Evolutionary conservation across 2,888 invertebrate species (phyloP).

Genomic region (Pyrgus malvae): DNA sequence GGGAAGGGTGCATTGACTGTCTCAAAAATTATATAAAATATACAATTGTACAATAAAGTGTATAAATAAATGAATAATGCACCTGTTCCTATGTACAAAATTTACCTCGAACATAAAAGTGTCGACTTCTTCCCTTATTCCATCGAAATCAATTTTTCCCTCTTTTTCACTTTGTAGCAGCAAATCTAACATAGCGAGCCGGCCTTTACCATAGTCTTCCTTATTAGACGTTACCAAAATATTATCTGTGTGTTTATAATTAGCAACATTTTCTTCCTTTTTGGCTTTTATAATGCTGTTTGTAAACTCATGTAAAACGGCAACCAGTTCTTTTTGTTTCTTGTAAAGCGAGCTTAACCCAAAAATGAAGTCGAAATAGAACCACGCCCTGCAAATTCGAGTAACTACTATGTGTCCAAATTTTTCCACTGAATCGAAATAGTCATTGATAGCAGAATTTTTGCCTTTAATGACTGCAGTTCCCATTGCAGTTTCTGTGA

Average conservation of each 20-base stretch:
- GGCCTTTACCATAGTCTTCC: slow-evolving; percentile 48
- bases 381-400: slow-evolving; percentile 17
- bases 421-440: slow-evolving; percentile 18
- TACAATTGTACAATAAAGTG: too few relatives aligned
- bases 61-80: too few relatives aligned
- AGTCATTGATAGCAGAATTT: neutral
- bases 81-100: neutral
- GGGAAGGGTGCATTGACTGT: too few relatives aligned
- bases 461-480: neutral
- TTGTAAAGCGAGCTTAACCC: neutral
- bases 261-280: neutral
- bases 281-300: slow-evolving; percentile 16
- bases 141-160: slow-evolving; percentile 79
- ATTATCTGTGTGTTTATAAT: neutral
- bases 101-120: slow-evolving; percentile 87
- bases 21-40: too few relatives aligned
- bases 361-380: slow-evolving; percentile 12
- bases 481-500: slow-evolving; percentile 25
- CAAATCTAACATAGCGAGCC: slow-evolving; percentile 84
- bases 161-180: slow-evolving; percentile 80
- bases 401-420: neutral
- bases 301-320: slow-evolving; percentile 21
- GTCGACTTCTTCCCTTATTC: slow-evolving; percentile 86
- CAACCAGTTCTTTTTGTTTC: slow-evolving; percentile 1
- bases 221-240: neutral